phyloP scores from a whole-genome alignment of 2,888 invertebrate genomes.

The Drosophila niveifrons region DNA sequence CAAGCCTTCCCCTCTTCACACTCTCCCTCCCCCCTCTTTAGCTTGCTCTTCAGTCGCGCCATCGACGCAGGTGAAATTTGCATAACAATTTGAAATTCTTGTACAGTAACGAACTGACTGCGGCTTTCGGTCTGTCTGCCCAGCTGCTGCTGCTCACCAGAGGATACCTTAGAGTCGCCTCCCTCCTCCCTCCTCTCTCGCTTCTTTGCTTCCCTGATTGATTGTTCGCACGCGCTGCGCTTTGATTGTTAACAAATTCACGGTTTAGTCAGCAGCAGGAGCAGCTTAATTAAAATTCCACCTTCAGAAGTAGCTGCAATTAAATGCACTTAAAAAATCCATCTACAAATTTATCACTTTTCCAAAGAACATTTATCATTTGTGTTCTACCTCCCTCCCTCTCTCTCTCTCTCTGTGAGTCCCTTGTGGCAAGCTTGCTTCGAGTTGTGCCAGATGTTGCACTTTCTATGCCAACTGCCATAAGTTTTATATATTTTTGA shows the following conservation, averaged over 20 bases:
- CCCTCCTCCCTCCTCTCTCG: not conserved
- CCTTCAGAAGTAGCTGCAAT: slow-evolving; percentile 43
- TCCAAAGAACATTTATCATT: slow-evolving; percentile 12
- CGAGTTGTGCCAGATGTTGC: not conserved
- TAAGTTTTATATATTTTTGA: slow-evolving; percentile 45
- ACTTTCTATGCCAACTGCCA: slow-evolving; percentile 22
- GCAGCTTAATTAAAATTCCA: slow-evolving; percentile 64
- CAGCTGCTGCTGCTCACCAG: slow-evolving; percentile 4
- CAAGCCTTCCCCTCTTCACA: slow-evolving; percentile 15
- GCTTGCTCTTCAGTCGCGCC: slow-evolving; percentile 1
- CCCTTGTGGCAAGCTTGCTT: slow-evolving; percentile 6
- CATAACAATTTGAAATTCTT: slow-evolving; percentile 81
- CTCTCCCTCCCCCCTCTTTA: not conserved
- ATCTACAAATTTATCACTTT: slow-evolving; percentile 27
- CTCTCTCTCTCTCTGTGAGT: too few species aligned
- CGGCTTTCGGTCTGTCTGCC: not conserved
- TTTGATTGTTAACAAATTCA: slow-evolving; percentile 70
- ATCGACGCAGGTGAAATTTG: slow-evolving; percentile 61
- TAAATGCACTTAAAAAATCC: slow-evolving; percentile 34
- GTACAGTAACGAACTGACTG: slow-evolving; percentile 60
- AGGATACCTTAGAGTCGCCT: not conserved
- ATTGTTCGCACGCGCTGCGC: slow-evolving; percentile 70
- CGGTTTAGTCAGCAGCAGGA: slow-evolving; percentile 48
- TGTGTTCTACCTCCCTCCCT: not conserved
- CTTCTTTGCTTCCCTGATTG: slow-evolving; percentile 53